These are phyloP conservation scores for Cylindroiulus punctatus DNA, from an alignment of 2,888 invertebrate genomes.

Conservation along the genomic window DNA sequence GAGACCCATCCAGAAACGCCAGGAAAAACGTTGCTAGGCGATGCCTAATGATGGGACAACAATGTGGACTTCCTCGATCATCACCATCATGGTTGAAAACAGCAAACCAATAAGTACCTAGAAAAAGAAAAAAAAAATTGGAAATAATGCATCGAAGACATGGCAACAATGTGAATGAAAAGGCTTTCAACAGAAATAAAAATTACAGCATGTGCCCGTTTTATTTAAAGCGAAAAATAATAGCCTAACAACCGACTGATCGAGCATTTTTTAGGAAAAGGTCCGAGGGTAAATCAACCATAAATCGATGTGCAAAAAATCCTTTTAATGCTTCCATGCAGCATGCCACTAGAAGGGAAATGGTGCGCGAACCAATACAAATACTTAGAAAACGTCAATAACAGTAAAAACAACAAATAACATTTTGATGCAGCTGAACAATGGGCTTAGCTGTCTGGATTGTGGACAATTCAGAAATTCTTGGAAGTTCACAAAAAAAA, in stretches of 20 bases:
- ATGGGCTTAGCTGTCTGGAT: no score
- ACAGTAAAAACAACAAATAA: background rate
- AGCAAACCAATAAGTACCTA: slow-evolving; percentile 33
- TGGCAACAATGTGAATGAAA: background rate
- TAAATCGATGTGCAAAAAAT: background rate
- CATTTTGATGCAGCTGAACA: background rate
- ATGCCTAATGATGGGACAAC: slow-evolving; percentile 35
- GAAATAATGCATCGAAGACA: background rate
- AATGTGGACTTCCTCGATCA: slow-evolving; percentile 21
- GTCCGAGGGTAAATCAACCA: background rate
- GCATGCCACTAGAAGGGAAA: background rate
- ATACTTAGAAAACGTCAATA: background rate
- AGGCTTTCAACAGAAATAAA: background rate
- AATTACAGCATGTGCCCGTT: background rate
- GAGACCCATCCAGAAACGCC: slow-evolving; percentile 4
- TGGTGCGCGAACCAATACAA: background rate
- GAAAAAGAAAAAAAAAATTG: slow-evolving; percentile 11
- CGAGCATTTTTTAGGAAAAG: background rate
- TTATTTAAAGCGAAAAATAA: background rate
- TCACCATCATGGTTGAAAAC: slow-evolving; percentile 17
- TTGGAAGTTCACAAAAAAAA: background rate
- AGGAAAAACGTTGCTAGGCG: slow-evolving; percentile 22
- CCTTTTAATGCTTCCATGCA: background rate
- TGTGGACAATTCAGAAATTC: background rate
- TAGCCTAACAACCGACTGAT: background rate